phyloP scores from a whole-genome alignment of 2,113 vertebrate genomes.

The Nothobranchius furzeri region DNA sequence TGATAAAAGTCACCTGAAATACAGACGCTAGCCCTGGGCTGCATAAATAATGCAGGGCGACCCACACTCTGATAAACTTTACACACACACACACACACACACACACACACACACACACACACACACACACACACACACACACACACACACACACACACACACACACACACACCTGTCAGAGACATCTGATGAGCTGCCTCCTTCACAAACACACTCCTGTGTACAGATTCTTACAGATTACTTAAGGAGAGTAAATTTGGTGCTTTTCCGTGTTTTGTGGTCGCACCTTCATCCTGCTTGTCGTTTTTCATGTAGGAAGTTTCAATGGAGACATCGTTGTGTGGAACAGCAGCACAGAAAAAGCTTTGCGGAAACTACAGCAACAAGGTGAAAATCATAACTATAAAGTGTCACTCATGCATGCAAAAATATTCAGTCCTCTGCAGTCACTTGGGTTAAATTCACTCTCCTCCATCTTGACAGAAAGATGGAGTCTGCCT shows the following conservation, averaged over 20 bases:
- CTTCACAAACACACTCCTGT: constrained; percentile 15
- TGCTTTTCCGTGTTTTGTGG: not conserved
- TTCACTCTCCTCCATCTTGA: not conserved
- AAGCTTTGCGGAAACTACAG: constrained; percentile 68
- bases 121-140: constrained; percentile 4
- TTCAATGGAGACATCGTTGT: constrained; percentile 79
- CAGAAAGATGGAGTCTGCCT: not conserved
- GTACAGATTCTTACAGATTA: constrained; percentile 10
- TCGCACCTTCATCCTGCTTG: not conserved
- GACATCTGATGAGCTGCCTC: constrained; percentile 34
- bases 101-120: not conserved
- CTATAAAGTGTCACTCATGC: constrained; percentile 42
- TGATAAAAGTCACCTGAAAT: constrained; percentile 62
- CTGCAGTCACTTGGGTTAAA: not conserved
- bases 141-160: too few species aligned
- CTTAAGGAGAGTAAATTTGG: not conserved
- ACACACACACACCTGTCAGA: constrained; percentile 22
- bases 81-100: constrained; percentile 39
- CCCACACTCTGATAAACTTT: constrained; percentile 57
- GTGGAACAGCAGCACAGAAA: constrained; percentile 82
- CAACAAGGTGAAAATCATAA: constrained; percentile 38
- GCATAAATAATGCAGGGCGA: constrained; percentile 68
- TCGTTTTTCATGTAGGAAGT: constrained; percentile 66
- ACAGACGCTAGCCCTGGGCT: constrained; percentile 48
- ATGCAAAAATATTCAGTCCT: not conserved